Evolutionary conservation across 2,888 invertebrate species (phyloP), one percentile per base, ranked within the genome.

Genomic region (Andrena haemorrhoa): DNA sequence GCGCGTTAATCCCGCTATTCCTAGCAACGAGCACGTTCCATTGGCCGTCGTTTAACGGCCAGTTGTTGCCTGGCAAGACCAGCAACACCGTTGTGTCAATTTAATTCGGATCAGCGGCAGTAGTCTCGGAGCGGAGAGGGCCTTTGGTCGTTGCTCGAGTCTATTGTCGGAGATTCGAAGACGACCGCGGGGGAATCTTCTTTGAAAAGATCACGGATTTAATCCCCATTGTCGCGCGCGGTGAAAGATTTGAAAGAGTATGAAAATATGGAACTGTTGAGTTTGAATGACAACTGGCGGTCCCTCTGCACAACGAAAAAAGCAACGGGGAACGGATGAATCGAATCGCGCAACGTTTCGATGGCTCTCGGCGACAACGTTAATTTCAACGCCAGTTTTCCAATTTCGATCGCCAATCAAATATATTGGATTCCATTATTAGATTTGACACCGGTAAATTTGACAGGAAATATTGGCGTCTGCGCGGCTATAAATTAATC

Each of bases 1-100:
- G 58, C 80, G 75, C 75, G 80, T 82, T 82, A 82, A 82, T 82
- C 80, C 70, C 64, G 35, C 47, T 58, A 56, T 61, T 75, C 61
- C 66, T 53, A 33, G 47, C 49, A 26, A 56, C 71, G 49, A 20
- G 12, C 41, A 61, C 70, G 47, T 29, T 20, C 56, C 70, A 70
- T 60, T 64, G 61, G 29, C 20, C 68, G 53, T 80, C 56, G 60
- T 69, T 81, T 69, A 74, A 69, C 63, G 31, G 53, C 53, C 75
- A 61, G 64, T 82, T 23, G 79, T 72, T 71, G 61, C 41, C 12
- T 49, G 53, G 26, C 35, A 26, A 65, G 58, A 26, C 65, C 47
- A 63, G 66, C 79, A 71, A 63, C 71, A 51, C 41, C 60, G 51
- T 53, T 79, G 58, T 49, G 63, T 56, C 35, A 68, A 33, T 56